A percentile compares a stretch with the other conserved stretches of the same genome.
Evolutionary conservation across 2,888 invertebrate genomes (phyloP).

Genomic region (Tipula vernalis): DNA sequence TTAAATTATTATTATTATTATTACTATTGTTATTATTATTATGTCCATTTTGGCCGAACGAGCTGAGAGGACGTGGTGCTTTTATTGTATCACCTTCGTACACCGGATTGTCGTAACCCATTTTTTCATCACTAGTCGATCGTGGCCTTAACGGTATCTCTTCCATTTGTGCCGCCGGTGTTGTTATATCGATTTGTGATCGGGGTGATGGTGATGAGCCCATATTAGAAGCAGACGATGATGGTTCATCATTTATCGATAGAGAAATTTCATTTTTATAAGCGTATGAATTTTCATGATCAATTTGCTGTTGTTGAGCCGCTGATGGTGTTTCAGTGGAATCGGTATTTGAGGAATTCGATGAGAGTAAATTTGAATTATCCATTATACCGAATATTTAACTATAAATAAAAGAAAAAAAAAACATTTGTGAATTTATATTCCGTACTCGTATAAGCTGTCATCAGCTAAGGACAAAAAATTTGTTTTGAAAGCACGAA

Average conservation of each 20-base stretch:
- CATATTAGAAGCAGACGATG: conserved; percentile 15
- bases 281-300: conserved; percentile 15
- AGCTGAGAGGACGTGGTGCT: conserved; percentile 18
- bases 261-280: conserved; percentile 20
- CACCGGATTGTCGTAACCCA: conserved; percentile 19
- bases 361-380: not conserved
- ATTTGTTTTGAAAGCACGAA: not conserved
- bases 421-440: not conserved
- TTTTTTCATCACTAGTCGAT: conserved; percentile 17
- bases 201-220: conserved; percentile 20
- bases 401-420: not conserved
- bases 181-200: conserved; percentile 14
- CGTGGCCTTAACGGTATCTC: conserved; percentile 17
- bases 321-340: not conserved
- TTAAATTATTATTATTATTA: conserved; percentile 12
- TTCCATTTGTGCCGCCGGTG: conserved; percentile 14
- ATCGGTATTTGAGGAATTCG: not conserved
- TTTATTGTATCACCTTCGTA: conserved; percentile 17
- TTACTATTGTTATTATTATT: not conserved
- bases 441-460: not conserved
- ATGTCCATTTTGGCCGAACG: conserved; percentile 18
- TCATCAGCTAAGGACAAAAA: not conserved
- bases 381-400: not conserved
- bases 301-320: not conserved
- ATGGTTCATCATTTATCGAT: conserved; percentile 19